phyloP scores from a whole-genome alignment of 2,888 invertebrate genomes.

The Adelognathus sp. region DNA sequence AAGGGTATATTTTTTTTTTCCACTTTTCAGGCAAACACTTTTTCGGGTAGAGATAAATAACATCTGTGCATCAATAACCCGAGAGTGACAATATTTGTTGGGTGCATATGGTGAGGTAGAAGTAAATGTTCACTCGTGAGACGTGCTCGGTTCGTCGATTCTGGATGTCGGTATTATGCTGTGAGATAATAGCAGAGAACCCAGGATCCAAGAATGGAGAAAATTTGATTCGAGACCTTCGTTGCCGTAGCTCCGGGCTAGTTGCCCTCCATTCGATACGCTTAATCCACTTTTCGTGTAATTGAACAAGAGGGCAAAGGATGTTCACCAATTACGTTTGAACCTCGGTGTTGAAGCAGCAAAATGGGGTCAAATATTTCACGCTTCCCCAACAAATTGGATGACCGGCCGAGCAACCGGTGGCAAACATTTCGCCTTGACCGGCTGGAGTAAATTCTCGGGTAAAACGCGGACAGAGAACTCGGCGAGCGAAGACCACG shows the following conservation, averaged over 20 bases:
- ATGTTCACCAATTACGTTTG: conserved; percentile 1
- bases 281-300: conserved; percentile 68
- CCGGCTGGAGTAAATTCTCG: background rate
- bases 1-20: no score
- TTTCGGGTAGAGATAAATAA: no score
- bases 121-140: background rate
- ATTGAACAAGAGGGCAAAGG: conserved; percentile 61
- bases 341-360: background rate
- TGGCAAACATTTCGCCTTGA: conserved; percentile 36
- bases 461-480: background rate
- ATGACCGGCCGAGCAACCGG: conserved; percentile 65
- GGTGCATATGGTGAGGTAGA: background rate
- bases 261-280: conserved; percentile 64
- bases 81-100: no score
- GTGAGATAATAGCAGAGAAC: background rate
- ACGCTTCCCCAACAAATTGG: conserved; percentile 58
- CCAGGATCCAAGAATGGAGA: conserved; percentile 12
- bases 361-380: conserved; percentile 59
- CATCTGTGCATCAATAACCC: no score
- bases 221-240: conserved; percentile 34
- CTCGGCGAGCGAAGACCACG: background rate
- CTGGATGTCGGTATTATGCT: background rate
- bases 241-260: conserved; percentile 13
- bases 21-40: no score
- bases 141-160: background rate